These are phyloP conservation scores for Tetrapedia diversipes DNA, from an alignment of 2,888 invertebrate species.

Conservation along the genomic window DNA sequence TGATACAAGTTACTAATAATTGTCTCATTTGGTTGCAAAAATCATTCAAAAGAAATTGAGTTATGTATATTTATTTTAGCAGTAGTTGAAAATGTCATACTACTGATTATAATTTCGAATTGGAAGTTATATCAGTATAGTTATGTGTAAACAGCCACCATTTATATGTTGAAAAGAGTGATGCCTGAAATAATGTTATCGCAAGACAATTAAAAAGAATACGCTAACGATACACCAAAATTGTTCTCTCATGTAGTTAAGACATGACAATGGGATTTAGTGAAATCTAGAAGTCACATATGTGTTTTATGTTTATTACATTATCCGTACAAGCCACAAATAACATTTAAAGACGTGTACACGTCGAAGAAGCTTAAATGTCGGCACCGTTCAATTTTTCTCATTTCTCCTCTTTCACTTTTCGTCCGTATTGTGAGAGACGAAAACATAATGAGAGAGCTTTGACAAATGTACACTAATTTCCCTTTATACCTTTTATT, in stretches of 20 bases:
- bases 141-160: too few species aligned
- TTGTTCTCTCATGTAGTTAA: slow-evolving; percentile 5
- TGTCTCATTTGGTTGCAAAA: neutral
- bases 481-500: slow-evolving; percentile 12
- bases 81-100: neutral
- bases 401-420: neutral
- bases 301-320: slow-evolving; percentile 25
- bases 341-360: neutral
- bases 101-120: neutral
- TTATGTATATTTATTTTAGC: too few species aligned
- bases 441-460: too few species aligned
- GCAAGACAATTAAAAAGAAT: neutral
- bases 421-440: too few species aligned
- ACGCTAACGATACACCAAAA: neutral
- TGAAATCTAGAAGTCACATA: neutral
- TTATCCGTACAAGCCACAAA: slow-evolving; percentile 4
- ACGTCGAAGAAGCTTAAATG: slow-evolving; percentile 26
- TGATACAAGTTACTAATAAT: too few species aligned
- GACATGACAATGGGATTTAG: slow-evolving; percentile 5
- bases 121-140: neutral
- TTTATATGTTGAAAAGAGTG: slow-evolving; percentile 30
- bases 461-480: too few species aligned
- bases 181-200: slow-evolving; percentile 12
- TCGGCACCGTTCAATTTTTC: slow-evolving; percentile 15
- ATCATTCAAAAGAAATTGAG: neutral